Percentiles rank a stretch among this genome's conserved stretches.
These are phyloP conservation scores for Scelioninae gen. 1 DNA, from an alignment of 2,888 invertebrate species.

Conservation along the genomic window DNA sequence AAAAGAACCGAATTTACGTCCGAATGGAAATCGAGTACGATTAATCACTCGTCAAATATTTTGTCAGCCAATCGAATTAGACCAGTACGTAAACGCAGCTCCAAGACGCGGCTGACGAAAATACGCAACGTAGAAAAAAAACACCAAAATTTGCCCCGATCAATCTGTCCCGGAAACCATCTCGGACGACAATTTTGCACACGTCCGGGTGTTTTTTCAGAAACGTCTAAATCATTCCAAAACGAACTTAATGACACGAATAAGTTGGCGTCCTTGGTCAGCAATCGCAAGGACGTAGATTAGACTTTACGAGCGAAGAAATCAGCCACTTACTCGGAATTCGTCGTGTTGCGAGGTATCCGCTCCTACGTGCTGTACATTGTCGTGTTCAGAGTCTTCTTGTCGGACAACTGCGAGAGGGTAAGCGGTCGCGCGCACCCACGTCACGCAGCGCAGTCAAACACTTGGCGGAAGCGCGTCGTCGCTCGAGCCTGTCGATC, in stretches of 20 bases:
- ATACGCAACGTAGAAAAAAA: too few relatives aligned
- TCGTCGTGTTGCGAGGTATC: neutral
- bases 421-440: constrained; percentile 43
- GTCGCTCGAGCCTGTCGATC: neutral
- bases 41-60: constrained; percentile 36
- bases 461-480: constrained; percentile 25
- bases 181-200: too few relatives aligned
- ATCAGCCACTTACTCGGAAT: constrained; percentile 43
- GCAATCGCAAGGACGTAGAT: constrained; percentile 49
- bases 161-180: too few relatives aligned
- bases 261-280: constrained; percentile 56
- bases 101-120: neutral
- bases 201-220: too few relatives aligned
- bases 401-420: too few relatives aligned
- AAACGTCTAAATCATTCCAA: too few relatives aligned
- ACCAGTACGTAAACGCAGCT: too few relatives aligned
- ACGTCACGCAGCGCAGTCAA: constrained; percentile 59
- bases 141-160: too few relatives aligned
- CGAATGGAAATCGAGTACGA: constrained; percentile 39
- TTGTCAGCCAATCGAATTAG: constrained; percentile 16
- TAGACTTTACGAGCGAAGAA: neutral
- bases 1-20: too few relatives aligned
- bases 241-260: constrained; percentile 51
- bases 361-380: constrained; percentile 18
- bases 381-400: too few relatives aligned